phyloP scores from a whole-genome alignment of 2,797 vertebrate genomes.

The Coregonus suidteri region DNA sequence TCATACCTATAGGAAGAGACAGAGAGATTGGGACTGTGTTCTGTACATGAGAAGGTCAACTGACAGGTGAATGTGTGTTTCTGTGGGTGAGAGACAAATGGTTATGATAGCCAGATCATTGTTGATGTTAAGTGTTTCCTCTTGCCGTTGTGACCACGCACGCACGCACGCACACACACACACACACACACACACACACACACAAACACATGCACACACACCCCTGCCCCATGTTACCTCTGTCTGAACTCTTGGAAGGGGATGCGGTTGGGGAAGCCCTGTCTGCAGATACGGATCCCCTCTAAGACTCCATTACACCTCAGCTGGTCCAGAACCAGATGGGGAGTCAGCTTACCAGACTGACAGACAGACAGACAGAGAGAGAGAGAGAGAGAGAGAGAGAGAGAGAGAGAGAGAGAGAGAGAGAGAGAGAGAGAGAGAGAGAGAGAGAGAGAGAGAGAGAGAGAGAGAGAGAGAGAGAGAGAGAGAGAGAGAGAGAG shows the following conservation, averaged over 20 bases:
- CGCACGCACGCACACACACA: neutral
- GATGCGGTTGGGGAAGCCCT: slow-evolving; percentile 92
- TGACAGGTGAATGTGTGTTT: slow-evolving; percentile 9
- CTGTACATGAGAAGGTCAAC: neutral
- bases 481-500: slow-evolving; percentile 7
- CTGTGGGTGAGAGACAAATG: slow-evolving; percentile 11
- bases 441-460: neutral
- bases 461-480: slow-evolving; percentile 8
- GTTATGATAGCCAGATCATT: slow-evolving; percentile 14
- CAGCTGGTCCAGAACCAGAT: slow-evolving; percentile 89
- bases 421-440: neutral
- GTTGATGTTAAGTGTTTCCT: neutral
- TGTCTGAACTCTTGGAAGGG: slow-evolving; percentile 93
- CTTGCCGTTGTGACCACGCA: neutral
- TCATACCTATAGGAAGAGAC: slow-evolving; percentile 73
- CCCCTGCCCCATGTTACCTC: slow-evolving; percentile 67
- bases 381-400: neutral
- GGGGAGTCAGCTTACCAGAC: slow-evolving; percentile 86
- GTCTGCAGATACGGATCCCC: slow-evolving; percentile 92
- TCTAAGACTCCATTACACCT: slow-evolving; percentile 91
- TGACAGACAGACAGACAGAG: slow-evolving; percentile 28
- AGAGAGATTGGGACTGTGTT: neutral
- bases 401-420: slow-evolving; percentile 13
- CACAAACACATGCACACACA: too few species aligned
- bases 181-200: slow-evolving; percentile 6